Evolutionary conservation across 2,797 vertebrate species (phyloP), one percentile per base, ranked within the genome.

Genomic region (Ibycter americanus): DNA sequence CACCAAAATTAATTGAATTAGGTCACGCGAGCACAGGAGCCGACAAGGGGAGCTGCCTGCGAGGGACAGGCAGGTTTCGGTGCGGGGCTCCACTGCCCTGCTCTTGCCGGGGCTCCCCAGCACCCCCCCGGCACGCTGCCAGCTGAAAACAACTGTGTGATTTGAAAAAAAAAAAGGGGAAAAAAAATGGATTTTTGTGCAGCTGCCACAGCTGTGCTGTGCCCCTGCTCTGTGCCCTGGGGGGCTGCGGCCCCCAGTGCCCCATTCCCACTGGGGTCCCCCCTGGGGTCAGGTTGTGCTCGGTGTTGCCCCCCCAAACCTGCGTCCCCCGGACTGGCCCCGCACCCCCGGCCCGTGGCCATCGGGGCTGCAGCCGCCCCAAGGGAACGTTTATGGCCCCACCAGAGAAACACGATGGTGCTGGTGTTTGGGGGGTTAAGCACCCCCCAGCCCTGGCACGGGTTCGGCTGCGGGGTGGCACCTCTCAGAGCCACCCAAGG

Each of bases 1-100:
- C 79, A 83, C 40, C 70, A 79, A 93, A 94, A 84, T 91, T 47
- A 79, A 79, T 86, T 93, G 81, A 91, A 94, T 89, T 88, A 83
- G 94, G 94, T 93, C 94, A 85, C 7, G 21, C 1, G 12, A 25
- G 58, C 29, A 2, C 46, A 22, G 83, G 47, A 88, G 67, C 0
- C n/a, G 62, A 34, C 8, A 14, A 52, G 9, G 36, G 52, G 34
- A 71, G 49, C 51, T 77, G 68, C 54, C 25, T 54, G 62, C 0
- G 1, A 18, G 76, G 80, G 62, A 26, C 4, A 11, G 46, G 49
- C 17, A 6, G 22, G 42, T 11, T 65, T 17, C 31, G 23, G 59
- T 0, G 12, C 47, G 13, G 73, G 44, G 49, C 73, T 78, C 74
- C 4, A 26, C 15, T 17, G 49, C 31, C 66, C 65, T 1, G 3